Percentiles rank a stretch among this genome's conserved stretches.
phyloP scores from a whole-genome alignment of 1,140 invertebrate species.

The Ceratina japonica region DNA sequence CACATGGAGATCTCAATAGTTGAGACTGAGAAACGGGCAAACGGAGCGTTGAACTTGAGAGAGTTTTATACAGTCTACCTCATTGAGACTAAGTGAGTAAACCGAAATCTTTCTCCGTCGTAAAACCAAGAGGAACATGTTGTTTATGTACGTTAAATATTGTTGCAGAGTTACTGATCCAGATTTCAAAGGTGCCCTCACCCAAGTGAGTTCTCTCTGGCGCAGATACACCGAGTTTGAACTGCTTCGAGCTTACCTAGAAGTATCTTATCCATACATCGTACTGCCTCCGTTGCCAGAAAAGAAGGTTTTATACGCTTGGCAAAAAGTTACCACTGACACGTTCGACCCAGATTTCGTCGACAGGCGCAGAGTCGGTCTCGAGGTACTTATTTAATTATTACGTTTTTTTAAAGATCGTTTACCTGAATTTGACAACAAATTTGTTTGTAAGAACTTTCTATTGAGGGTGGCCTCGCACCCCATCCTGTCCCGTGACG shows the following conservation, averaged over 20 bases:
- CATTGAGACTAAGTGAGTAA: conserved; percentile 88
- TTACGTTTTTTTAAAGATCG: conserved; percentile 31
- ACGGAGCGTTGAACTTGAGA: conserved; percentile 88
- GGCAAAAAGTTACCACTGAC: conserved; percentile 88
- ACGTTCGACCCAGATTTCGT: conserved; percentile 93
- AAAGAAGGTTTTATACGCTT: conserved; percentile 89
- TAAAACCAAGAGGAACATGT: background rate
- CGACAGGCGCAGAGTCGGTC: conserved; percentile 87
- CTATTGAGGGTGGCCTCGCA: conserved; percentile 87
- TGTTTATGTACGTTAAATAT: background rate
- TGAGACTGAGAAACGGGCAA: conserved; percentile 91
- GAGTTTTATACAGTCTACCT: conserved; percentile 92
- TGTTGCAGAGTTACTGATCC: conserved; percentile 85
- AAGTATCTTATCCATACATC: conserved; percentile 87
- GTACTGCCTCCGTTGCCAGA: conserved; percentile 90
- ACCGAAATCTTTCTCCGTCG: conserved; percentile 7
- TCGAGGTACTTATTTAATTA: conserved; percentile 81
- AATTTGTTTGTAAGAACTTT: conserved; percentile 82
- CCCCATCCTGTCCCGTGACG: conserved; percentile 86
- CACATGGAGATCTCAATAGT: conserved; percentile 90
- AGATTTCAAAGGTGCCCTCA: conserved; percentile 83
- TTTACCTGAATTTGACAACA: conserved; percentile 8
- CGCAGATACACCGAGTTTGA: conserved; percentile 92
- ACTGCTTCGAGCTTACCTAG: conserved; percentile 87
- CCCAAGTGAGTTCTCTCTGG: conserved; percentile 86